A percentile compares a stretch with the other conserved stretches of the same genome.
Conservation (phyloP, 1,140 invertebrate genomes). For the Drosophila sp. region DNA sequence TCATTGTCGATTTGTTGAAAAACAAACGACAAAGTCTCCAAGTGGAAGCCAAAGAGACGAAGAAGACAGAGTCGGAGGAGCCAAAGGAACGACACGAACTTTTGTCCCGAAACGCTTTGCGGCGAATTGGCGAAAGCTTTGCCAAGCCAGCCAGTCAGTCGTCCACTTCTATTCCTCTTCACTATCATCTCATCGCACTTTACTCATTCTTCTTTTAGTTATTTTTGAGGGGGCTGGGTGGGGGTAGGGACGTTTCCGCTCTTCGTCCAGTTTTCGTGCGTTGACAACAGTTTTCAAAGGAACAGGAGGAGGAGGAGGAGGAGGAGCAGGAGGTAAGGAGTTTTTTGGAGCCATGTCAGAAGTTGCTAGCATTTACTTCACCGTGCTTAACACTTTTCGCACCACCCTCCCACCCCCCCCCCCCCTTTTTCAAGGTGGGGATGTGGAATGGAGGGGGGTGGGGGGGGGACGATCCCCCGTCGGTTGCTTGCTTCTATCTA, state of each 20-base stretch:
- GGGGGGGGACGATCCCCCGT: neutral
- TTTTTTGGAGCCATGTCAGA: conserved; percentile 46
- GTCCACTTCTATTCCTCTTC: conserved; percentile 5
- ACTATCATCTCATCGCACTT: conserved; percentile 2
- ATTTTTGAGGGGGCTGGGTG: too few species aligned
- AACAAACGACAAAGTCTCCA: conserved; percentile 25
- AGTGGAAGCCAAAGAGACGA: conserved; percentile 16
- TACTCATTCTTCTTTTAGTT: neutral
- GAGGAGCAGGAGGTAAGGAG: neutral
- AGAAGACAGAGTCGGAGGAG: neutral
- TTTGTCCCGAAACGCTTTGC: conserved; percentile 47
- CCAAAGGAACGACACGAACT: conserved; percentile 40
- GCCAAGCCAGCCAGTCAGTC: neutral
- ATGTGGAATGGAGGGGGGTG: too few species aligned
- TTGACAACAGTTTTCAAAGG: conserved; percentile 22
- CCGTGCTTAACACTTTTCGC: conserved; percentile 77
- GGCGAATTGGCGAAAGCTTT: conserved; percentile 60
- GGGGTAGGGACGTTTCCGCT: neutral
- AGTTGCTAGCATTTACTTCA: conserved; percentile 72
- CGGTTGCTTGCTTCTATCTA: conserved; percentile 2
- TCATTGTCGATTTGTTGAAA: conserved; percentile 58
- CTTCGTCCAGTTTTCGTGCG: conserved; percentile 13
- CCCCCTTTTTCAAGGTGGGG: too few species aligned
- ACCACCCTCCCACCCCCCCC: conserved; percentile 20
- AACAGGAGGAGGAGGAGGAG: conserved; percentile 13